Base-by-base conservation (phyloP, 2,113 vertebrate genomes). In the Ovibos moschatus region DNA sequence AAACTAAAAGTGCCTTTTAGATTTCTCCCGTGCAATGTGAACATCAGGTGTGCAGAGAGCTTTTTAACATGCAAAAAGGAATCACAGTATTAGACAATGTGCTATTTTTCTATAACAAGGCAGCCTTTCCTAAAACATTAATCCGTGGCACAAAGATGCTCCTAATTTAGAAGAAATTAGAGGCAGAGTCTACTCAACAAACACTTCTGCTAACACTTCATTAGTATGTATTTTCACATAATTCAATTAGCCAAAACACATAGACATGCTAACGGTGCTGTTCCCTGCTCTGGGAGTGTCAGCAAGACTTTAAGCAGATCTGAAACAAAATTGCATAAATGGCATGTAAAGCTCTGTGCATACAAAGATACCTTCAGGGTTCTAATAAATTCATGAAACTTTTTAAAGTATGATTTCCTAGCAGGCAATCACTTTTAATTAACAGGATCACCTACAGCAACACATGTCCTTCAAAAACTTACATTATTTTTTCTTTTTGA, bases 371-470 rank as follows among this genome's bases (percentile, higher is more conserved):
- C 98, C 99, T 99, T 99, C 98, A 98, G 99, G 99, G 99, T 99
- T 99, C 99, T 99, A 99, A 99, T 99, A 99, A 99, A 99, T 99
- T 99, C 99, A 99, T 98, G 98, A 99, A 99, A 99, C 99, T 99
- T 99, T 99, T 99, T 98, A 99, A 99, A 99, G 99, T 99, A 96
- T 99, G 99, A 99, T 99, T 99, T 99, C 99, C 99, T 99, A 99
- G 99, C 99, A 99, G 99, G 99, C 99, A 99, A 99, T 99, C 99
- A 99, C 99, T 99, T 99, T 99, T 99, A 99, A 99, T 99, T 99
- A 99, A 99, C 98, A 98, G 99, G 99, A 99, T 99, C 99, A 99
- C 99, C 99, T 99, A 99, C 99, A 99, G 99, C 99, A 99, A 99
- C 99, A 99, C 99, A 99, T 99, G 99, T 99, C 99, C 99, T 99